Conservation (phyloP, 2,888 invertebrate genomes). For the Nemotelus pantherinus region DNA sequence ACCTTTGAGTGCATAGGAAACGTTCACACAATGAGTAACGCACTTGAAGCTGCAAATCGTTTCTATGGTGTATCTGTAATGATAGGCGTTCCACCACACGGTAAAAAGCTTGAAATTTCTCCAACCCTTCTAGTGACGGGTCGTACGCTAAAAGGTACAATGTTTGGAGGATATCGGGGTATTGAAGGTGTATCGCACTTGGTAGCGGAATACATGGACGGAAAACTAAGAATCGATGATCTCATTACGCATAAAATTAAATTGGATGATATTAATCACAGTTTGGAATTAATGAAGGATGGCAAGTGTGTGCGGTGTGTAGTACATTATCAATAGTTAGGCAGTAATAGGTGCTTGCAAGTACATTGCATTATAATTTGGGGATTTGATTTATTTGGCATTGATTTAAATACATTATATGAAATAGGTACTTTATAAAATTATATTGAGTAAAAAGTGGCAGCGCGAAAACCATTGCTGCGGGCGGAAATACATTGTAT, state of each 20-base stretch:
- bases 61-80: constrained; percentile 98
- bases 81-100: constrained; percentile 96
- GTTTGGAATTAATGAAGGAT: constrained; percentile 90
- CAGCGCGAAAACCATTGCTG: too few species aligned
- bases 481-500: too few species aligned
- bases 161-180: constrained; percentile 96
- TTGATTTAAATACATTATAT: too few species aligned
- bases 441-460: too few species aligned
- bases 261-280: constrained; percentile 87
- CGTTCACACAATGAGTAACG: constrained; percentile 82
- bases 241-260: constrained; percentile 88
- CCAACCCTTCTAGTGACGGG: constrained; percentile 99
- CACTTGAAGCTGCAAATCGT: constrained; percentile 90
- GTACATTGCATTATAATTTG: background rate
- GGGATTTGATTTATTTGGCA: too few species aligned
- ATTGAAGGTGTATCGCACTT: constrained; percentile 92
- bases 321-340: constrained; percentile 62
- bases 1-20: constrained; percentile 99
- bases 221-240: constrained; percentile 88
- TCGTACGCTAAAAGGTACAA: constrained; percentile 94
- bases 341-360: too few species aligned
- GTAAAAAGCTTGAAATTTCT: constrained; percentile 94
- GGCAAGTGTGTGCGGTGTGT: constrained; percentile 76
- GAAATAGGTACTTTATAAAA: too few species aligned
- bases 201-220: constrained; percentile 84